Conservation (phyloP, 1,140 invertebrate species). For the Bombus waltoni region DNA sequence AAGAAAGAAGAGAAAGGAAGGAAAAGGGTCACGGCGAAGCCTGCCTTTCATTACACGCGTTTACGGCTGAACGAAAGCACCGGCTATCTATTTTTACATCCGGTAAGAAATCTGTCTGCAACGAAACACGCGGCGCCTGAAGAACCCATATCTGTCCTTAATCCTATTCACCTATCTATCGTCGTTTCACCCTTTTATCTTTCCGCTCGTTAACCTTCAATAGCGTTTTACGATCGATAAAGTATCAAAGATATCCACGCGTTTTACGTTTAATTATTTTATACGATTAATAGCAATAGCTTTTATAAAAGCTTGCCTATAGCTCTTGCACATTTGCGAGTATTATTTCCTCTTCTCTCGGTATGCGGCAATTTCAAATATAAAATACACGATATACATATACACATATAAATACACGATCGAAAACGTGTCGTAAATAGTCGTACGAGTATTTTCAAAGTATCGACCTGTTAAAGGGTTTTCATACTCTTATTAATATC, state of each 20-base stretch:
- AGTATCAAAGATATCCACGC: neutral
- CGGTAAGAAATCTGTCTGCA: conserved; percentile 11
- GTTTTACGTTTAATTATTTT: neutral
- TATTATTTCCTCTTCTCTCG: too few species aligned
- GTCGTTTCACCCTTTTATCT: neutral
- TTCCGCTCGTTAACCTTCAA: neutral
- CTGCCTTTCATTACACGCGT: conserved; percentile 21
- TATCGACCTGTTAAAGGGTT: neutral
- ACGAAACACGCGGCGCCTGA: conserved; percentile 19
- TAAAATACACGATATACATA: too few species aligned
- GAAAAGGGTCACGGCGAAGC: neutral
- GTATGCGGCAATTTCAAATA: too few species aligned
- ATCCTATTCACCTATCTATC: neutral
- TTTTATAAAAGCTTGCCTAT: too few species aligned
- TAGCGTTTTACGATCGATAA: neutral
- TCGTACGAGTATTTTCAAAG: too few species aligned
- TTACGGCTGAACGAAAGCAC: conserved; percentile 4
- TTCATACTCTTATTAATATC: neutral
- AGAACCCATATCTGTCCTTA: conserved; percentile 2
- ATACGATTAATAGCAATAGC: too few species aligned
- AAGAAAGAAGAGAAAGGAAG: too few species aligned
- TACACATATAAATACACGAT: too few species aligned
- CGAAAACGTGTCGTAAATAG: too few species aligned
- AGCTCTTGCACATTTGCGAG: too few species aligned
- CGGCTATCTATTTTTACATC: conserved; percentile 28